A percentile compares a stretch with the other conserved stretches of the same genome.
Conservation (phyloP, 2,888 invertebrate species). For the Scaptomyza caliginosa region DNA sequence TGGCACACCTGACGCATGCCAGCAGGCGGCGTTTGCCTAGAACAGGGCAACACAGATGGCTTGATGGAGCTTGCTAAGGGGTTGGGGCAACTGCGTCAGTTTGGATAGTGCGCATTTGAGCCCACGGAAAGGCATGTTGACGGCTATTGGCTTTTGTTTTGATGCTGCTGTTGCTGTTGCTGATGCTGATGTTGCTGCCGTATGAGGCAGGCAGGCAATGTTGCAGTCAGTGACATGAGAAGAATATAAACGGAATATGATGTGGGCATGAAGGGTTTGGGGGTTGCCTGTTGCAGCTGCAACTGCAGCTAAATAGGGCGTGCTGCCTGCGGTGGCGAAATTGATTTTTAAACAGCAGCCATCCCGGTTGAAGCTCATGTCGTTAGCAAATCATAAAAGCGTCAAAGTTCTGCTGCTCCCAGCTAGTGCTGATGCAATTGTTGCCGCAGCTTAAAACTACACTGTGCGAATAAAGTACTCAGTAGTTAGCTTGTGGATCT, state of each 20-base stretch:
- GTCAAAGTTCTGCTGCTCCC: slow-evolving; percentile 48
- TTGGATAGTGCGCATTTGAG: slow-evolving; percentile 7
- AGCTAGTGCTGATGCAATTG: slow-evolving; percentile 6
- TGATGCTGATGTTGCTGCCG: slow-evolving; percentile 29
- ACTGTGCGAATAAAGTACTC: neutral
- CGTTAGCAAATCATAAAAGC: slow-evolving; percentile 82
- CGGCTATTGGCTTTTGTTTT: slow-evolving; percentile 76
- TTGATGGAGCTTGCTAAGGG: neutral
- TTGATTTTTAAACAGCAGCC: slow-evolving; percentile 77
- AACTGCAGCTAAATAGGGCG: slow-evolving; percentile 7
- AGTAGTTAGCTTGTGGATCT: neutral
- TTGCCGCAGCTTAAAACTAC: slow-evolving; percentile 32
- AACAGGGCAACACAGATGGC: neutral
- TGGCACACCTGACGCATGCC: slow-evolving; percentile 81
- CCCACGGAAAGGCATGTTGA: slow-evolving; percentile 45
- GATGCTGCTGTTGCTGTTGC: slow-evolving; percentile 33
- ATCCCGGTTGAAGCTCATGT: slow-evolving; percentile 54
- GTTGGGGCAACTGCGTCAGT: neutral
- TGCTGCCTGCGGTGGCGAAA: slow-evolving; percentile 67
- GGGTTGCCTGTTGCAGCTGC: slow-evolving; percentile 23
- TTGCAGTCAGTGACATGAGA: slow-evolving; percentile 65
- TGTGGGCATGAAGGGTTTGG: neutral
- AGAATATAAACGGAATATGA: slow-evolving; percentile 65
- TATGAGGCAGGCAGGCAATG: slow-evolving; percentile 31
- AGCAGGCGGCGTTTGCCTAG: slow-evolving; percentile 54